Evolutionary conservation across 2,113 vertebrate genomes (phyloP), one percentile per base, ranked within the genome.

Genomic region (Hippoglossus stenolepis): DNA sequence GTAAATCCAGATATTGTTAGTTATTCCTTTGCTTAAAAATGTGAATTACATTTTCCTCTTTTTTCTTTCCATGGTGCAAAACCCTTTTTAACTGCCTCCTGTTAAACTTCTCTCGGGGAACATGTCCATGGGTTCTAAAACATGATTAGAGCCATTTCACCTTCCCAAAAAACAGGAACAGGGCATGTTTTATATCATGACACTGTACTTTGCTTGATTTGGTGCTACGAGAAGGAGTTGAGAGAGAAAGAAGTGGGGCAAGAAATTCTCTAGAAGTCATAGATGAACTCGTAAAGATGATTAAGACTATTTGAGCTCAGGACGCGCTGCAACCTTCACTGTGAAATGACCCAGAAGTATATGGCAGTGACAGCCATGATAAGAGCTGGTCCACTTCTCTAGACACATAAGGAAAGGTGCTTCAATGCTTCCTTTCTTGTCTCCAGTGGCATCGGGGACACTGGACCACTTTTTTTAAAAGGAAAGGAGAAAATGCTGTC

Each of bases 61-160:
- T 54, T 54, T 54, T 10, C 51, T 17, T 47, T 75, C 56, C 15
- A 23, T 23, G 24, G 24, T 24, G 24, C 24, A 24, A 31, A 18
- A 51, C 4, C 17, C 21, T 20, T 54, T 26, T 28, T 21, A 57
- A 43, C 51, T 69, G 31, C 61, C 58, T 69, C 20, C 64, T 43
- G 40, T 43, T 12, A 43, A 43, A 43, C 43, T 63, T 40, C 74
- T 49, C 40, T 20, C 2, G 38, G 14, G 58, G 17, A 79, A 26
- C 17, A 17, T 62, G 69, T 77, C 14, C 28, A 74, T 5, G 1
- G 77, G 43, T 49, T 43, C 18, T 31, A 28, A 65, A 73, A 60
- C 53, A 60, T 65, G 28, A 73, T 69, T 23, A 40, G 38, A 58
- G 26, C 6, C 51, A 67, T 63, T 79, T 71, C 23, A 58, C 57